Conservation (phyloP, 2,888 invertebrate species). For the Eupithecia centaureata region DNA sequence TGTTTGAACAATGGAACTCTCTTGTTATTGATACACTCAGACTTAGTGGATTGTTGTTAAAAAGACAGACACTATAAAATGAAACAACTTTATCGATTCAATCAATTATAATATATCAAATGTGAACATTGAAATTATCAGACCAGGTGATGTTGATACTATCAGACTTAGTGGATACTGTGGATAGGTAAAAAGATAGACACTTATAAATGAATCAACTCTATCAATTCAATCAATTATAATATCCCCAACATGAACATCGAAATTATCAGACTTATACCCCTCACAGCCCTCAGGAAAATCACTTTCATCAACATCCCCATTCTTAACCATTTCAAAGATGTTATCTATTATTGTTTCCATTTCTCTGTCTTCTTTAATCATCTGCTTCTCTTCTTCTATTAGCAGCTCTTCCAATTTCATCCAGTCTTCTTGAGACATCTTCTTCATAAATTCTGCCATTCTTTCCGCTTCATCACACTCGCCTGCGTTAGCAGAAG, state of each 20-base stretch:
- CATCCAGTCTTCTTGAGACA: conserved; percentile 15
- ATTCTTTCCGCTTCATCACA: not conserved
- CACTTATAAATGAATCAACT: conserved; percentile 1
- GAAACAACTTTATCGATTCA: conserved; percentile 7
- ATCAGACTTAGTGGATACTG: too few relatives aligned
- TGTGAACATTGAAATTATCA: too few relatives aligned
- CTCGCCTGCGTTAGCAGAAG: not conserved
- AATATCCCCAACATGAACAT: conserved; percentile 29
- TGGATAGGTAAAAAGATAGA: not conserved
- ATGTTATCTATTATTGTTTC: conserved; percentile 33
- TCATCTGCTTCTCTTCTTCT: conserved; percentile 27
- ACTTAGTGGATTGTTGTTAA: too few relatives aligned
- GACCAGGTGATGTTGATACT: too few relatives aligned
- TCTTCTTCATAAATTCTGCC: not conserved
- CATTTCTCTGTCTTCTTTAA: conserved; percentile 31
- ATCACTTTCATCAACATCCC: conserved; percentile 22
- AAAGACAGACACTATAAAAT: not conserved
- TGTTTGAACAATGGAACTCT: too few relatives aligned
- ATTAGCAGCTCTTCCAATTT: conserved; percentile 19
- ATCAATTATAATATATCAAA: conserved; percentile 32
- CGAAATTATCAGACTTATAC: conserved; percentile 29
- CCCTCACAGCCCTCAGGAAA: conserved; percentile 32
- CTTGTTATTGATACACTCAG: too few relatives aligned
- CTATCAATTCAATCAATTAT: conserved; percentile 23
- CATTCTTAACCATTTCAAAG: conserved; percentile 29